Percentiles rank a stretch among this genome's conserved stretches.
phyloP scores from a whole-genome alignment of 2,113 vertebrate species.

The Plecotus auritus region DNA sequence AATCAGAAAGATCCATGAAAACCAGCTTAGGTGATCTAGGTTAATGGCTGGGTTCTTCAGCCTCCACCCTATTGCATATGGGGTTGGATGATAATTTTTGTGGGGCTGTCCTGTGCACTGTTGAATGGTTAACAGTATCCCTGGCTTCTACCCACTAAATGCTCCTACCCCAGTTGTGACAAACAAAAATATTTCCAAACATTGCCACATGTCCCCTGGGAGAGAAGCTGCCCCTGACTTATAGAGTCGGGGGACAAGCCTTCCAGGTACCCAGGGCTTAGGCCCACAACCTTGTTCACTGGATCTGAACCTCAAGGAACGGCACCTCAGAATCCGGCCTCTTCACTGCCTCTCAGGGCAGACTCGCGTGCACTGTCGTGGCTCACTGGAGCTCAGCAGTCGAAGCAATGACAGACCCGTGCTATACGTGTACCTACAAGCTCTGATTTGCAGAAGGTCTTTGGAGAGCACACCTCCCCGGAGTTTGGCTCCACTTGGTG shows the following conservation, averaged over 20 bases:
- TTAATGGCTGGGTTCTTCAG: background rate
- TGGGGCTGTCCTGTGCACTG: background rate
- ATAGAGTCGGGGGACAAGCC: background rate
- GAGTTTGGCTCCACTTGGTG: background rate
- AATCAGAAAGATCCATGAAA: background rate
- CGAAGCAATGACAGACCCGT: background rate
- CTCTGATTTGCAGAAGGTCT: background rate
- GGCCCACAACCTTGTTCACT: background rate
- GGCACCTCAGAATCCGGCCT: background rate
- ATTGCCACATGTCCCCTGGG: background rate
- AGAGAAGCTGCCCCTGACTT: background rate
- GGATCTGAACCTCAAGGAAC: background rate
- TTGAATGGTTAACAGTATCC: background rate
- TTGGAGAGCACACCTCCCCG: background rate
- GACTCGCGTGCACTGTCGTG: background rate
- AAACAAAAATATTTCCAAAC: background rate
- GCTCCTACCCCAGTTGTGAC: background rate
- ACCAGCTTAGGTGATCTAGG: background rate
- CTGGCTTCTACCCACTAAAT: background rate
- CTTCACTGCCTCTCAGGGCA: background rate
- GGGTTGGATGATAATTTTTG: background rate
- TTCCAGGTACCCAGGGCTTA: background rate
- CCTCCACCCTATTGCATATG: background rate
- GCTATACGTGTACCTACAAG: fast-evolving
- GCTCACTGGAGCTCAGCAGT: background rate